Base-by-base conservation (phyloP, 2,113 vertebrate species). In the Anoura caudifer region DNA sequence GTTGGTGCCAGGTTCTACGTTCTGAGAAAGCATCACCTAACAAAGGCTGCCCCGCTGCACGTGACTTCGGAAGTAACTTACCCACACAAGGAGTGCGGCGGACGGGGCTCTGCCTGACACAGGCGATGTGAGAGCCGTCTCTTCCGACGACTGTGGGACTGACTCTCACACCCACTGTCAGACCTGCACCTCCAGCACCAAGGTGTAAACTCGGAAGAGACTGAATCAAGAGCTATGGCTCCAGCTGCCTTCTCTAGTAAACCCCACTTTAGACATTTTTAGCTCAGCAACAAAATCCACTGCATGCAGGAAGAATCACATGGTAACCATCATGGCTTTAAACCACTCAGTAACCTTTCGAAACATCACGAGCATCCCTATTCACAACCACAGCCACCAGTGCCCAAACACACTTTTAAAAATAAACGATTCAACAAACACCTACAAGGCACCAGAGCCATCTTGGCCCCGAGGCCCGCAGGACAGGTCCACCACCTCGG, bases 391-490 rank as follows among this genome's bases (percentile, higher is more conserved):
- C 50, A 81, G 72, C 81, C 61, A 98, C 97, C 98, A 97, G 98
- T 97, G 97, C 98, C 97, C 96, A 98, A 97, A 97, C 96, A 98
- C 70, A 97, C 96, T 98, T 92, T 69, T 41, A 92, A 72, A 97
- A 94, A 91, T 31, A 52, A 95, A 43, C 3, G 5, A 97, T 88
- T 96, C 97, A 52, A 94, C 63, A 95, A 98, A 98, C 90, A 89
- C 95, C 94, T 69, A 76, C 52, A 87, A 90, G 93, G 84, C 80
- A 87, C 81, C 96, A 91, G 87, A 83, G 86, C 94, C 90, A 84
- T 5, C 70, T n/a, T 56, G 75, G 82, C 72, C 92, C 76, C 1
- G 20, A 87, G 36, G 70, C 80, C 69, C 80, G 92, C 41, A 7
- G 15, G 73, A 24, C 43, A 75, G 56, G n/a, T 80, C 76, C 59